These are phyloP conservation scores for Imbricaverruca yamaguchii DNA, from an alignment of 2,888 invertebrate species.

Conservation along the genomic window DNA sequence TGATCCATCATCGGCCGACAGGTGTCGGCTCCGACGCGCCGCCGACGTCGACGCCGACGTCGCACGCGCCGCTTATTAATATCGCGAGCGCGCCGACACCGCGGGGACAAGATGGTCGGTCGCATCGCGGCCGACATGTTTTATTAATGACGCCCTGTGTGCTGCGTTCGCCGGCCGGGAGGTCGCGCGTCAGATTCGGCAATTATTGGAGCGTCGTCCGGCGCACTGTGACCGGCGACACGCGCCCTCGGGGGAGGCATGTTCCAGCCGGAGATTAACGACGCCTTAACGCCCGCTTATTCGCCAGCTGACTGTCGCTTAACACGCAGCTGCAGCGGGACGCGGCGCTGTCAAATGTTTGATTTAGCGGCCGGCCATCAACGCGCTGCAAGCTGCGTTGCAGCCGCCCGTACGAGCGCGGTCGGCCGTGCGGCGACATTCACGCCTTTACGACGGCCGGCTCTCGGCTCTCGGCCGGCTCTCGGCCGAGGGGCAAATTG, in stretches of 20 bases:
- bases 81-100: neutral
- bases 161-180: neutral
- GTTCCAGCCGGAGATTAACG: neutral
- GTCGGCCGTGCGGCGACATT: neutral
- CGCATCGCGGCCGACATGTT: neutral
- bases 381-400: neutral
- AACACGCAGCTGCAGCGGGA: constrained; percentile 13
- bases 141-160: neutral
- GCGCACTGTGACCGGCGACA: neutral
- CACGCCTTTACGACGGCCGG: neutral
- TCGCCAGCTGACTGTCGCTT: neutral
- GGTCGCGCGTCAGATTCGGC: neutral
- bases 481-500: neutral
- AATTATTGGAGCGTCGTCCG: neutral
- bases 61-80: constrained; percentile 11
- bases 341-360: neutral
- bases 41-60: neutral
- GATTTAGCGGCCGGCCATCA: neutral
- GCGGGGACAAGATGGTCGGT: neutral
- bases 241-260: neutral
- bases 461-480: neutral
- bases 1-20: neutral
- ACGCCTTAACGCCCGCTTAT: constrained; percentile 8
- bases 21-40: neutral
- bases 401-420: neutral